Percentiles rank a stretch among this genome's conserved stretches.
These are phyloP conservation scores for Amiota mariae DNA, from an alignment of 2,888 invertebrate genomes.

Conservation along the genomic window DNA sequence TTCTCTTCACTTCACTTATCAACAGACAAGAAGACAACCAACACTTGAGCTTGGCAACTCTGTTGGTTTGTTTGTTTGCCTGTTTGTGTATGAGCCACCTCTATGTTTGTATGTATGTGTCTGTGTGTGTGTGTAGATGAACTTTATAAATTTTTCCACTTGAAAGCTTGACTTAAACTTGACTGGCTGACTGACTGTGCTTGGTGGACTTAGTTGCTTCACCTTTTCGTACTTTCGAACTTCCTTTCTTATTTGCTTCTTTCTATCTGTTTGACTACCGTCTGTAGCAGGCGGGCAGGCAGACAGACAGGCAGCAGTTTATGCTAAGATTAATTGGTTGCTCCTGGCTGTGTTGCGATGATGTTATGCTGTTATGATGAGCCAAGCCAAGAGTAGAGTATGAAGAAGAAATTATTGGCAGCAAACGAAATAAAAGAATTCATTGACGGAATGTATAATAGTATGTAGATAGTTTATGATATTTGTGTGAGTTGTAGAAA, in stretches of 20 bases:
- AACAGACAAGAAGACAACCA: not conserved
- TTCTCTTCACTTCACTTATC: constrained; percentile 20
- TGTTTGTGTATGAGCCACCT: not conserved
- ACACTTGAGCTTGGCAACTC: not conserved
- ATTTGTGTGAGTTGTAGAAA: not conserved
- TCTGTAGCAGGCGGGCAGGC: not conserved
- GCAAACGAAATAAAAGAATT: not conserved
- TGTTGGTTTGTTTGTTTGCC: constrained; percentile 1
- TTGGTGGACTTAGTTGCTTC: too few relatives aligned
- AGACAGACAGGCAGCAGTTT: constrained; percentile 25
- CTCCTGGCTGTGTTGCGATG: too few relatives aligned
- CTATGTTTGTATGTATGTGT: too few relatives aligned
- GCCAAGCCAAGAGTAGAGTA: not conserved
- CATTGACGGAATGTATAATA: constrained; percentile 20
- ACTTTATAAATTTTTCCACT: constrained; percentile 15
- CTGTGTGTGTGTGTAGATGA: not conserved
- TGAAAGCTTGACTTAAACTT: not conserved
- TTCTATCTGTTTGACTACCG: not conserved
- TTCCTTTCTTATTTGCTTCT: too few relatives aligned
- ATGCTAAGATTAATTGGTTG: too few relatives aligned
- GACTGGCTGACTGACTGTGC: not conserved
- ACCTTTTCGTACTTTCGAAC: too few relatives aligned
- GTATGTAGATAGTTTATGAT: not conserved
- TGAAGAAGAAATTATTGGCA: constrained; percentile 2
- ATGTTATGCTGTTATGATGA: too few relatives aligned